Percentiles rank a stretch among this genome's conserved stretches.
These are phyloP conservation scores for Dromas ardeola DNA, from an alignment of 2,113 vertebrate genomes.

Conservation along the genomic window DNA sequence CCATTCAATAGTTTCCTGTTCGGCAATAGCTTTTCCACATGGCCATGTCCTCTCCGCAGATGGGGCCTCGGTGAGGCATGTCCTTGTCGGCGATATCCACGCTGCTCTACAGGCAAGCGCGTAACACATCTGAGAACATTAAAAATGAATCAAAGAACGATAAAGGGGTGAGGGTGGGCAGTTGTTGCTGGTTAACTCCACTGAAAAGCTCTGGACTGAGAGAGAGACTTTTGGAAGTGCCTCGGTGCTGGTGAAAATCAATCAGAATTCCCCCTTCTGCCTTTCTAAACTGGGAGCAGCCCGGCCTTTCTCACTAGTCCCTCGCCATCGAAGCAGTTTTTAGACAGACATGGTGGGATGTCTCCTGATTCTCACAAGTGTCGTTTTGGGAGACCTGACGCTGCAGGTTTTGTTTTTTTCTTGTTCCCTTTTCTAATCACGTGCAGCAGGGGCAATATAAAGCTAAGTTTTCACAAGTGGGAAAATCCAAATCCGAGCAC, in stretches of 20 bases:
- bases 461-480: neutral
- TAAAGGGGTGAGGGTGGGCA: neutral
- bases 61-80: neutral
- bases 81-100: neutral
- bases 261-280: neutral
- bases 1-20: conserved; percentile 8
- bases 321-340: neutral
- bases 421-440: neutral
- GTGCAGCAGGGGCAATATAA: neutral
- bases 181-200: neutral
- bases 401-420: neutral
- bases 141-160: neutral
- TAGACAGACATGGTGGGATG: neutral
- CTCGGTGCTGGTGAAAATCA: neutral
- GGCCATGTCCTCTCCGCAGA: neutral
- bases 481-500: neutral
- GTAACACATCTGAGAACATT: neutral
- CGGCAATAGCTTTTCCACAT: conserved; percentile 21
- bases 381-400: neutral
- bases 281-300: neutral
- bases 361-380: neutral
- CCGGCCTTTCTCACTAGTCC: neutral
- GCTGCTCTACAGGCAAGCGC: neutral
- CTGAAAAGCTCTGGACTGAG: neutral
- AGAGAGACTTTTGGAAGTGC: neutral